Evolutionary conservation across 2,113 vertebrate genomes (phyloP).

Genomic region (Desmodus rotundus): DNA sequence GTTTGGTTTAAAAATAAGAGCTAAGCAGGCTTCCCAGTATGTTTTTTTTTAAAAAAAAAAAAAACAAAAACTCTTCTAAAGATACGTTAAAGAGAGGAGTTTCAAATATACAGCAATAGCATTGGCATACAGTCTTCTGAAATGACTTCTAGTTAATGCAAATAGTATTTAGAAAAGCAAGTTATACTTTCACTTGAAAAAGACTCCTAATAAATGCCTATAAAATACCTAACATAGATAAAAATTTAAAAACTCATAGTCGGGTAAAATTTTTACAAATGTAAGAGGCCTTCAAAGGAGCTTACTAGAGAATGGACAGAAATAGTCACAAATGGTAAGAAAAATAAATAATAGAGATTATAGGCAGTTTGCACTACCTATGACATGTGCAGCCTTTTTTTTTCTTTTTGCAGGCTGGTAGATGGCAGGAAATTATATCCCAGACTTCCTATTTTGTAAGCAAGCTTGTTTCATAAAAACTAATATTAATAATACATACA

Average conservation of each 20-base stretch:
- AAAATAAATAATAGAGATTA: not conserved
- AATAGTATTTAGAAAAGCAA: not conserved
- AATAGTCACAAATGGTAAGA: not conserved
- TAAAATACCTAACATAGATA: not conserved
- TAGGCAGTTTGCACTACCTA: not conserved
- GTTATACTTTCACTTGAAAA: not conserved
- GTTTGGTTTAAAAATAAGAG: slow-evolving; percentile 21
- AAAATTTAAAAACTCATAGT: not conserved
- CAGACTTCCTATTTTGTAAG: not conserved
- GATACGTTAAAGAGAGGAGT: not conserved
- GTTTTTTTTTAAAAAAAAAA: too few species aligned
- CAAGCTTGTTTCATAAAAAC: not conserved
- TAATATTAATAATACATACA: not conserved
- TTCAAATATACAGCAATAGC: not conserved
- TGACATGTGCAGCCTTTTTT: not conserved
- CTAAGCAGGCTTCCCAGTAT: not conserved
- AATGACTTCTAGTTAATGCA: not conserved
- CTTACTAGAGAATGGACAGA: not conserved
- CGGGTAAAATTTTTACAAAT: not conserved
- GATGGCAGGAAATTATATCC: not conserved
- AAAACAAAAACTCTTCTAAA: not conserved
- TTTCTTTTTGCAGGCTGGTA: not conserved
- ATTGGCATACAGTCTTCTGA: not conserved
- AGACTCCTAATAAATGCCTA: not conserved
- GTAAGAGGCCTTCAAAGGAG: not conserved